Evolutionary conservation across 2,113 vertebrate genomes (phyloP).

Genomic region (Pelodiscus sinensis): DNA sequence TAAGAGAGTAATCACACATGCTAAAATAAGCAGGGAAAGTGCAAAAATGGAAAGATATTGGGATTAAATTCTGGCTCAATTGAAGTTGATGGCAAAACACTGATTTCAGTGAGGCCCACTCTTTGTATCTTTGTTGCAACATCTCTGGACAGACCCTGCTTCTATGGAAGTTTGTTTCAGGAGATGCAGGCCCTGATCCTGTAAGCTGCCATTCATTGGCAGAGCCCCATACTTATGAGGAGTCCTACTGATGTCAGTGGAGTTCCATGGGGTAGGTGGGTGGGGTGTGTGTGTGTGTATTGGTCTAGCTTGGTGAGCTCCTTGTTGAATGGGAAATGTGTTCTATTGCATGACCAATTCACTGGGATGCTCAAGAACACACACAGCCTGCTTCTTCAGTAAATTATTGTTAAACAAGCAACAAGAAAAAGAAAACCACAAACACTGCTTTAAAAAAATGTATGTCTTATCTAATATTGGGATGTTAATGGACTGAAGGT

Average conservation of each 20-base stretch:
- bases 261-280: neutral
- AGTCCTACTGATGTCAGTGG: neutral
- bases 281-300: neutral
- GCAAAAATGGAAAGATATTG: neutral
- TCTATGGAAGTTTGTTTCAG: neutral
- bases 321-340: neutral
- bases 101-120: neutral
- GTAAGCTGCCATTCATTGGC: neutral
- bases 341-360: neutral
- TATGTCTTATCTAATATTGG: neutral
- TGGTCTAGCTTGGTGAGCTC: neutral
- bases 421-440: neutral
- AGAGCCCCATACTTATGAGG: neutral
- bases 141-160: neutral
- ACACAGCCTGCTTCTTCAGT: neutral
- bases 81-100: neutral
- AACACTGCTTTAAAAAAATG: neutral
- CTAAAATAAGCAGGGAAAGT: neutral
- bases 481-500: neutral
- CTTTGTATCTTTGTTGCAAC: neutral
- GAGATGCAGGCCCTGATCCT: neutral
- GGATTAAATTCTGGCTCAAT: neutral
- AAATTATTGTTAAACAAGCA: neutral
- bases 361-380: neutral
- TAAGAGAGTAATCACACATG: neutral